phyloP scores from a whole-genome alignment of 2,797 vertebrate species.

The Gila robusta region DNA sequence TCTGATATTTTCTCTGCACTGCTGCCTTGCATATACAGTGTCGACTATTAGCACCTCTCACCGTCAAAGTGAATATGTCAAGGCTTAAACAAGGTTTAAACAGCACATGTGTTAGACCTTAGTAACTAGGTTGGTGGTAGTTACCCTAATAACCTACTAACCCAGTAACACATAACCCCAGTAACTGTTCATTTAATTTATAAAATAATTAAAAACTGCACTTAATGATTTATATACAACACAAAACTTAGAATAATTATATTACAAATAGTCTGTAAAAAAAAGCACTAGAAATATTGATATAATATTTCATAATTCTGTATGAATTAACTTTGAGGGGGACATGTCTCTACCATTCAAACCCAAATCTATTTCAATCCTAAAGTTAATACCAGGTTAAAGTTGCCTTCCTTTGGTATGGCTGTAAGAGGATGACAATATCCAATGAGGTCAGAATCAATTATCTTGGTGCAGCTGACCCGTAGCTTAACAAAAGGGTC shows the following conservation, averaged over 20 bases:
- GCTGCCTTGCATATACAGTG: neutral
- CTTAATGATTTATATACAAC: neutral
- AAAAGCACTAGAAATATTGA: neutral
- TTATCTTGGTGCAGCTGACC: neutral
- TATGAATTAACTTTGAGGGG: neutral
- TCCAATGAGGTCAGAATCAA: constrained; percentile 24
- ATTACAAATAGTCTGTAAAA: neutral
- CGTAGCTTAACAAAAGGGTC: constrained; percentile 4
- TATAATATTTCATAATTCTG: neutral
- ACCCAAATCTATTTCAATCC: neutral
- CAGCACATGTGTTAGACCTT: neutral
- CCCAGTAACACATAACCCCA: neutral
- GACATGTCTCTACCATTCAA: neutral
- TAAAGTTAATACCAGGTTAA: constrained; percentile 9
- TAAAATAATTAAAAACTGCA: neutral
- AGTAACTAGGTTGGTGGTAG: neutral
- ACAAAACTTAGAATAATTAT: neutral
- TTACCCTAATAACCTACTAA: neutral
- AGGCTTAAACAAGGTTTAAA: too few relatives aligned
- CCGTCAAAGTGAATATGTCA: neutral
- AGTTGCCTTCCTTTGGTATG: neutral
- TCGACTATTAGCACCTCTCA: neutral
- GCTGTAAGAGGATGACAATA: constrained; percentile 14
- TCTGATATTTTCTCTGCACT: neutral
- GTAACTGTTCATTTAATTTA: neutral